phyloP scores from a whole-genome alignment of 2,113 vertebrate species.

The Chlorocebus sabaeus region DNA sequence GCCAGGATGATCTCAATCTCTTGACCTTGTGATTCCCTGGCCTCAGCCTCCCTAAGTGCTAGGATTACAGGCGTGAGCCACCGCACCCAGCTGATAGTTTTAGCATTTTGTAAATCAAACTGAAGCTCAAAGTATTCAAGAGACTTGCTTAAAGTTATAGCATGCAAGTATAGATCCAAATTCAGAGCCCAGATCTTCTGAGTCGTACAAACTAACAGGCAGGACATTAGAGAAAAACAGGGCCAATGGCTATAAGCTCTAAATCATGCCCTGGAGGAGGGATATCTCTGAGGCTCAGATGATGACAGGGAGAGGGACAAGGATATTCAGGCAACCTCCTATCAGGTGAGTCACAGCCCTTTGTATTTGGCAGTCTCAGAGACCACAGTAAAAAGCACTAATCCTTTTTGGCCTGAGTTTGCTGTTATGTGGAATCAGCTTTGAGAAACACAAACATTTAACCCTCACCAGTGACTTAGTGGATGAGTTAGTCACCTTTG shows the following conservation, averaged over 20 bases:
- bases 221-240: background rate
- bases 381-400: conserved; percentile 17
- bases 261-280: background rate
- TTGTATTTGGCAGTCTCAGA: background rate
- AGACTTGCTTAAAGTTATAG: conserved; percentile 51
- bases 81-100: background rate
- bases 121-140: conserved; percentile 44
- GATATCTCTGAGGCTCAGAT: background rate
- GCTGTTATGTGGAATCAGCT: background rate
- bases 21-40: no score
- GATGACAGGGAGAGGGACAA: background rate
- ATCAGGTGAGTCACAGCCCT: background rate
- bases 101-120: conserved; percentile 36
- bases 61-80: no score
- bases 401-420: conserved; percentile 5
- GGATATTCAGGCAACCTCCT: background rate
- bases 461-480: background rate
- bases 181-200: conserved; percentile 8
- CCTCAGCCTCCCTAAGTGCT: no score
- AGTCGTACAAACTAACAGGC: background rate
- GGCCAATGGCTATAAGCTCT: background rate
- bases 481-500: background rate
- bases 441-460: conserved; percentile 30
- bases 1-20: no score
- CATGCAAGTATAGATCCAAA: conserved; percentile 43